Evolutionary conservation across 2,113 vertebrate genomes (phyloP).

Genomic region (Egretta garzetta): DNA sequence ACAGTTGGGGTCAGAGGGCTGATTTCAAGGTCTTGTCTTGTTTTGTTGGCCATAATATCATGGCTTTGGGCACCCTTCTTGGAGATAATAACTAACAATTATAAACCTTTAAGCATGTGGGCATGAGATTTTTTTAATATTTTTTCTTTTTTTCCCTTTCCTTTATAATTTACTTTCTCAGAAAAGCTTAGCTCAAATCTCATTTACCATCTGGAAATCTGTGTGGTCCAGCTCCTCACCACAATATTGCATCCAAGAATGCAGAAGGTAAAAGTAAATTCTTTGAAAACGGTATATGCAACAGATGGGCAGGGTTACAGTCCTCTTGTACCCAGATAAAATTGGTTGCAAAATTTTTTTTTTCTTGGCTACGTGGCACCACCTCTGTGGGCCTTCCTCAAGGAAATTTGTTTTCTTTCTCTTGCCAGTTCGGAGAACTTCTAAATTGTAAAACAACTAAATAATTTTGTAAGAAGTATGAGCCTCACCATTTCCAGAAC

Average conservation of each 20-base stretch:
- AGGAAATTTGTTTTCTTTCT: not conserved
- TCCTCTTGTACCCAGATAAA: not conserved
- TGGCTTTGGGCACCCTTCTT: not conserved
- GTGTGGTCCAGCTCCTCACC: slow-evolving; percentile 49
- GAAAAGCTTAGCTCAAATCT: slow-evolving; percentile 30
- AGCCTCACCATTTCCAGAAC: not conserved
- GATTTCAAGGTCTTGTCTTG: not conserved
- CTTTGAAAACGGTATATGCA: not conserved
- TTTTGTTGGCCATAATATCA: not conserved
- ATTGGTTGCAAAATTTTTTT: not conserved
- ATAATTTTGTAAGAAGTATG: not conserved
- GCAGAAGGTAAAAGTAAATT: not conserved
- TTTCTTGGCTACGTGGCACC: not conserved
- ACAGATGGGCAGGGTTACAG: not conserved
- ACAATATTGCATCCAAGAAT: not conserved
- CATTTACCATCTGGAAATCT: slow-evolving; percentile 49
- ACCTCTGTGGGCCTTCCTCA: not conserved
- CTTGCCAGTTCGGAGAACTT: not conserved
- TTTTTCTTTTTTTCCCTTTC: not conserved
- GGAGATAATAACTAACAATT: slow-evolving; percentile 34
- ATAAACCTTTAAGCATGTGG: slow-evolving; percentile 21
- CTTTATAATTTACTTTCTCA: slow-evolving; percentile 62
- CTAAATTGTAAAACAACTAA: not conserved
- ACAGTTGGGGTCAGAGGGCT: not conserved
- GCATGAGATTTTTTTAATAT: not conserved